A percentile compares a stretch with the other conserved stretches of the same genome.
Evolutionary conservation across 2,888 invertebrate genomes (phyloP).

Genomic region (Drosophila neonasuta): DNA sequence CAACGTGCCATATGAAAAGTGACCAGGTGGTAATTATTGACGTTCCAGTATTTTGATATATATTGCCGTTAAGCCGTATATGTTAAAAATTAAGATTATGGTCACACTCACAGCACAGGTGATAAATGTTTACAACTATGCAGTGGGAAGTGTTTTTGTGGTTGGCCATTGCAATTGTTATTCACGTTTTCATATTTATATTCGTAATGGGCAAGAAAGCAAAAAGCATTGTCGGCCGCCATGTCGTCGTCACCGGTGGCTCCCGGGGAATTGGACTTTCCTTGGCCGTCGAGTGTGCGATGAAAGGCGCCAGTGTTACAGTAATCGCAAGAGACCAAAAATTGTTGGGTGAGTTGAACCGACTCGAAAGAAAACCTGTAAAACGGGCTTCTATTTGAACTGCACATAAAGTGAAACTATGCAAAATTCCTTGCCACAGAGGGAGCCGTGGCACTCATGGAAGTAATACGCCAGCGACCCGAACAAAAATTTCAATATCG

Average conservation of each 20-base stretch:
- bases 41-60: neutral
- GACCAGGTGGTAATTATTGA: neutral
- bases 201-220: constrained; percentile 77
- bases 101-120: neutral
- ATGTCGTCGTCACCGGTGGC: constrained; percentile 93
- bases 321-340: constrained; percentile 92
- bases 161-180: constrained; percentile 67
- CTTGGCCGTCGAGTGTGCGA: constrained; percentile 89
- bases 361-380: constrained; percentile 46
- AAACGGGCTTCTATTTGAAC: constrained; percentile 9
- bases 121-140: constrained; percentile 37
- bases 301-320: constrained; percentile 93
- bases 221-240: constrained; percentile 82
- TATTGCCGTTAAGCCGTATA: neutral
- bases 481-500: constrained; percentile 86
- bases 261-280: constrained; percentile 97
- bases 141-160: constrained; percentile 71
- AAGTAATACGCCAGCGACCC: constrained; percentile 82
- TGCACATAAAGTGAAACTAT: neutral
- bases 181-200: constrained; percentile 72
- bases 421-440: constrained; percentile 71
- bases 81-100: neutral
- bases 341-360: constrained; percentile 84
- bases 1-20: neutral
- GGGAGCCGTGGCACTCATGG: constrained; percentile 85